phyloP scores from a whole-genome alignment of 1,140 invertebrate species.

The Drosophila watanabei region DNA sequence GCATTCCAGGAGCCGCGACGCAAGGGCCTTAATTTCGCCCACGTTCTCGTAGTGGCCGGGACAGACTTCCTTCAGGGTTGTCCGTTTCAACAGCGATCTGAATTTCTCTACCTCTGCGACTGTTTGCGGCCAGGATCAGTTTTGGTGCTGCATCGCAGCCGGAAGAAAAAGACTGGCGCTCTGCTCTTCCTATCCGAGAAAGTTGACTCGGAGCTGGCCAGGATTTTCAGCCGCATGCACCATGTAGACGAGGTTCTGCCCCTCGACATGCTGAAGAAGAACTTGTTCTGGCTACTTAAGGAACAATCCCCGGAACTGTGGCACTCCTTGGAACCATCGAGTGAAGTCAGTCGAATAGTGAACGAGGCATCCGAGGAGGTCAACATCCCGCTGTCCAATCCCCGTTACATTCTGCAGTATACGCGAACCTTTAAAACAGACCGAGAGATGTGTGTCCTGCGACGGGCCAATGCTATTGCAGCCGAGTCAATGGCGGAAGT shows the following conservation, averaged over 20 bases:
- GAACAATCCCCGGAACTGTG: conserved; percentile 37
- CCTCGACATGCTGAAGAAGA: conserved; percentile 19
- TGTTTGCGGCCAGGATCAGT: conserved; percentile 41
- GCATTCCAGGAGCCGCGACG: neutral
- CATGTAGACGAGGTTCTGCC: conserved; percentile 50
- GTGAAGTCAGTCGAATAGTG: conserved; percentile 14
- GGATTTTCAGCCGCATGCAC: conserved; percentile 26
- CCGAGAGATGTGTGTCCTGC: conserved; percentile 26
- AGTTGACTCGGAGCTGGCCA: conserved; percentile 11
- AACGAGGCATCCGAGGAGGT: conserved; percentile 23
- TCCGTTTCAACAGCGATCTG: conserved; percentile 28
- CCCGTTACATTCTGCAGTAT: conserved; percentile 20
- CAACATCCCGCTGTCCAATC: conserved; percentile 26
- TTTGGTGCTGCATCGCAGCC: conserved; percentile 38
- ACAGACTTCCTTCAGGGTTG: neutral
- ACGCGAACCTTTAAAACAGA: conserved; percentile 43
- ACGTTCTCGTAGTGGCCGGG: conserved; percentile 49
- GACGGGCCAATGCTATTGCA: conserved; percentile 36
- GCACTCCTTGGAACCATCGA: conserved; percentile 12
- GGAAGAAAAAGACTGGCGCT: conserved; percentile 8
- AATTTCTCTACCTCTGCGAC: conserved; percentile 61
- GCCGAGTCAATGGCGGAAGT: conserved; percentile 50
- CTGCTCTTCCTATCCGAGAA: conserved; percentile 32
- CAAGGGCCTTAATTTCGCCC: conserved; percentile 7
- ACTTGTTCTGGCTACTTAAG: conserved; percentile 4